Conservation (phyloP, 2,113 vertebrate genomes). For the Mola mola region DNA sequence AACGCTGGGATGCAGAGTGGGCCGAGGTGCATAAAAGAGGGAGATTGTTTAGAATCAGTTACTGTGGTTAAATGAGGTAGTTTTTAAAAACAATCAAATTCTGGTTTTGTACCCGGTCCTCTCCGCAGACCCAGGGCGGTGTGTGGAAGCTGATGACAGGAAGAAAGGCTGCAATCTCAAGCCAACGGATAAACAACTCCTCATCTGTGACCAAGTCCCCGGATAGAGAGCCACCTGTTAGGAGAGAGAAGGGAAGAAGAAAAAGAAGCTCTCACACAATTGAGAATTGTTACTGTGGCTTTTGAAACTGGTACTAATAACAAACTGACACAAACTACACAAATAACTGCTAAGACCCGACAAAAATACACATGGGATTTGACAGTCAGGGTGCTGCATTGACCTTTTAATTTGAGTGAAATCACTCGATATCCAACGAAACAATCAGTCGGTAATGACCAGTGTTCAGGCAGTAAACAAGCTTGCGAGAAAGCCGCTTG, state of each 20-base stretch:
- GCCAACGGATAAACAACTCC: constrained; percentile 91
- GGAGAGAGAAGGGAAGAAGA: neutral
- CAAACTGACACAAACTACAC: neutral
- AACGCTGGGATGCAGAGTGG: neutral
- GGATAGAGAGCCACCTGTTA: constrained; percentile 85
- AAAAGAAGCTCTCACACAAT: neutral
- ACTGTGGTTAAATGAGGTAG: neutral
- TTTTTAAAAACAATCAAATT: neutral
- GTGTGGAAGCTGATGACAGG: constrained; percentile 89
- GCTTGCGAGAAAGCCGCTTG: too few species aligned
- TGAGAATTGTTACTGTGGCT: neutral
- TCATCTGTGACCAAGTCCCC: constrained; percentile 75
- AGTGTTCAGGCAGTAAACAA: too few species aligned
- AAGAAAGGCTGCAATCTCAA: constrained; percentile 88
- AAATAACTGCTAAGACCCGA: too few species aligned
- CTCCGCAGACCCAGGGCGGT: constrained; percentile 87
- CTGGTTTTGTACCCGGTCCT: constrained; percentile 78
- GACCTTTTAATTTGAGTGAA: too few species aligned
- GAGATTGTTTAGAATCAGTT: too few species aligned
- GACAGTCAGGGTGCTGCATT: too few species aligned
- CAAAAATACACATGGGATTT: too few species aligned
- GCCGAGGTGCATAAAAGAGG: neutral
- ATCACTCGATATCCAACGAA: too few species aligned
- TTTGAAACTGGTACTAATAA: neutral
- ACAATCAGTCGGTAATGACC: too few species aligned